phyloP scores from a whole-genome alignment of 2,888 invertebrate species.

The Hofmannophila pseudospretella region DNA sequence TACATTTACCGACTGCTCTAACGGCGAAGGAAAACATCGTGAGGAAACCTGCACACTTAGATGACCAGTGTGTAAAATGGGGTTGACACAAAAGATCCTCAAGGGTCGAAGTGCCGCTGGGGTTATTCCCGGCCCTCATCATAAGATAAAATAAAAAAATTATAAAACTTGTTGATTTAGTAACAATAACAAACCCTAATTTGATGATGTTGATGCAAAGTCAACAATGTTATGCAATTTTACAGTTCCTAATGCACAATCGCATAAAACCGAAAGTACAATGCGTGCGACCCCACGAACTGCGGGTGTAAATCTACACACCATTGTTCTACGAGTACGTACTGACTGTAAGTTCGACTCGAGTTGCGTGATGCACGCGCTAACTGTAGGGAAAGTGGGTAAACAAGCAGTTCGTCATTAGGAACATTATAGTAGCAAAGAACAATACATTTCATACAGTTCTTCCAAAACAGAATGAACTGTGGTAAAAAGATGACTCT shows the following conservation, averaged over 20 bases:
- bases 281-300: slow-evolving; percentile 26
- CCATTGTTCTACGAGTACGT: slow-evolving; percentile 37
- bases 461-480: background rate
- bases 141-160: no score
- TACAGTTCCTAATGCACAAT: slow-evolving; percentile 12
- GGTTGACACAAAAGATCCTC: no score
- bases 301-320: slow-evolving; percentile 27
- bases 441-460: slow-evolving; percentile 3
- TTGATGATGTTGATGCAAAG: no score
- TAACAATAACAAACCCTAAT: no score
- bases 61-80: no score
- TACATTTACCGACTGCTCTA: no score
- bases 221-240: slow-evolving; percentile 12
- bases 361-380: slow-evolving; percentile 38
- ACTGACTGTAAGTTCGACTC: slow-evolving; percentile 19
- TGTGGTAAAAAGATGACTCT: background rate
- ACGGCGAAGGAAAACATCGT: no score
- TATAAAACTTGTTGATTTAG: no score
- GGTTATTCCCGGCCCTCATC: no score
- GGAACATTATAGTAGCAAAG: slow-evolving; percentile 26
- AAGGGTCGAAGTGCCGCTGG: no score
- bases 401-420: slow-evolving; percentile 37
- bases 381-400: slow-evolving; percentile 40
- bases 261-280: slow-evolving; percentile 29
- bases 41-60: no score